phyloP scores from a whole-genome alignment of 2,113 vertebrate species.

The Serranochromis macrocephalus region DNA sequence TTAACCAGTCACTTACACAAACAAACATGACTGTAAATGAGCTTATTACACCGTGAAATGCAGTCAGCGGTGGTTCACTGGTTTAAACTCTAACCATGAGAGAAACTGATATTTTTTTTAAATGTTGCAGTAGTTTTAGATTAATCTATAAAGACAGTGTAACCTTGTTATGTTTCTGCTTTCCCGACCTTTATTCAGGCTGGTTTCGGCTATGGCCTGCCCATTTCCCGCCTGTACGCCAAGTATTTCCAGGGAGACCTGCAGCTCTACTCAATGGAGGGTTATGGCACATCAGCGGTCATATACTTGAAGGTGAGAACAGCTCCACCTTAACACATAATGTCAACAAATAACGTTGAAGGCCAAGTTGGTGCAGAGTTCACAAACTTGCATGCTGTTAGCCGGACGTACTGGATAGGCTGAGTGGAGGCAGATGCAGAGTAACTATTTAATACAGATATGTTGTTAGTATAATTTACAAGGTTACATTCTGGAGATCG shows the following conservation, averaged over 20 bases:
- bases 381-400: not conserved
- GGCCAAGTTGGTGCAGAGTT: not conserved
- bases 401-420: not conserved
- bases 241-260: constrained; percentile 97
- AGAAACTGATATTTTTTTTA: not conserved
- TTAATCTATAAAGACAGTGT: not conserved
- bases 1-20: not conserved
- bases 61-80: not conserved
- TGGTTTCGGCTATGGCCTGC: constrained; percentile 95
- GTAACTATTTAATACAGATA: not conserved
- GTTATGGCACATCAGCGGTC: constrained; percentile 90
- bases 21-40: constrained; percentile 2
- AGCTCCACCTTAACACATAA: not conserved
- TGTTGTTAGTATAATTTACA: not conserved
- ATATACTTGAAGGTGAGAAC: constrained; percentile 90
- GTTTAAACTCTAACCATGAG: not conserved
- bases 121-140: not conserved
- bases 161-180: not conserved
- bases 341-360: not conserved
- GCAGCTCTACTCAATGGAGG: constrained; percentile 93
- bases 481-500: not conserved
- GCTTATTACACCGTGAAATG: constrained; percentile 3
- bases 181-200: constrained; percentile 69
- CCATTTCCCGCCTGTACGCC: constrained; percentile 95
- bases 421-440: not conserved